These are phyloP conservation scores for Aeoliscus strigatus DNA, from an alignment of 2,797 vertebrate genomes.

Conservation along the genomic window DNA sequence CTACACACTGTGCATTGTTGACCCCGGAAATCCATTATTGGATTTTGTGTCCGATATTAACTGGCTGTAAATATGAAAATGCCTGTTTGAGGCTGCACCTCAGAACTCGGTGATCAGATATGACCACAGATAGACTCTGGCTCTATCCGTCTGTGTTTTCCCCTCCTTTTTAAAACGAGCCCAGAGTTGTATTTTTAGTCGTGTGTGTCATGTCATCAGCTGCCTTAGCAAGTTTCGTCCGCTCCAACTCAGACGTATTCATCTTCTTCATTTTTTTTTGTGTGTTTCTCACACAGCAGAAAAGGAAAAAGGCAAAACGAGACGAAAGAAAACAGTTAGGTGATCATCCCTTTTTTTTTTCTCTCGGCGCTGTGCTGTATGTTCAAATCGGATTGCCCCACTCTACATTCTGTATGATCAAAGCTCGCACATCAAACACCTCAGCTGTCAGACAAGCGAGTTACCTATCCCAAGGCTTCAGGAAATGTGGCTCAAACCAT, in stretches of 20 bases:
- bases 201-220: conserved; percentile 16
- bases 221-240: conserved; percentile 2
- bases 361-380: conserved; percentile 17
- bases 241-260: conserved; percentile 6
- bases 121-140: conserved; percentile 12
- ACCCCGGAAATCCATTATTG: conserved; percentile 57
- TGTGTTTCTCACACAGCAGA: conserved; percentile 7
- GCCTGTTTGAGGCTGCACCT: conserved; percentile 39
- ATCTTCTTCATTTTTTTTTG: conserved; percentile 9
- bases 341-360: too few relatives aligned
- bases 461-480: conserved; percentile 42
- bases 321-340: conserved; percentile 18
- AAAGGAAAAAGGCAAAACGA: conserved; percentile 5
- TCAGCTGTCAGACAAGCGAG: conserved; percentile 44
- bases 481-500: conserved; percentile 41
- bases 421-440: conserved; percentile 60
- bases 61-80: conserved; percentile 58
- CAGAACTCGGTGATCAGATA: conserved; percentile 35
- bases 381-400: conserved; percentile 28
- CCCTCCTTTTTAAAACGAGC: conserved; percentile 5
- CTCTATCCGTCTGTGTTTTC: conserved; percentile 4
- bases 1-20: conserved; percentile 17
- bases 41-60: conserved; percentile 56
- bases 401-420: conserved; percentile 52
- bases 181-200: conserved; percentile 1